Base-by-base conservation (phyloP, 2,888 invertebrate species). In the Cephalotes varians region DNA sequence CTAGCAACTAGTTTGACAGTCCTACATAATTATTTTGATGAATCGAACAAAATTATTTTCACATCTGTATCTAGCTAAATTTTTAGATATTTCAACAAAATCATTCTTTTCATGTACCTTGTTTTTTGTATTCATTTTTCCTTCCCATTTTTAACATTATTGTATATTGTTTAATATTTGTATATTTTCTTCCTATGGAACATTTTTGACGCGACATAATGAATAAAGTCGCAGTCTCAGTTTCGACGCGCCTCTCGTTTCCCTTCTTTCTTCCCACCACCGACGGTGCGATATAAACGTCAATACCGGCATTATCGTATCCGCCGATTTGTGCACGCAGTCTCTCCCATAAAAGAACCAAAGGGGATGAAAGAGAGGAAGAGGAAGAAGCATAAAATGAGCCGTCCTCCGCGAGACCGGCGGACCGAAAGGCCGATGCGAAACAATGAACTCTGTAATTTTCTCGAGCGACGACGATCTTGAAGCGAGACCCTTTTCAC, bases 401-500 rank as follows among this genome's bases (percentile, higher is more conserved):
- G 83, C 84, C 84, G 83, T 83, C 82, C 84, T 85, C 73, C 58
- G 25, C 31, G n/a, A 47, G 71, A 56, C 56, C 71, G 31, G 76
- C 74, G 49, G 49, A 76, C 72, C 86, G 82, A 51, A 85, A 81
- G 83, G 77, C 85, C 87, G 80, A 82, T 73, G 58, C 86, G 87
- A 89, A 90, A 89, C 90, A 89, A 89, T 89, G 89, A 88, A 85
- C 87, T 90, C 89, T 89, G 88, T 90, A 90, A 90, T 90, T 90
- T 90, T 90, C 90, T 90, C 87, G 47, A 85, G 79, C 85, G 85
- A 87, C 90, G 83, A 84, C 85, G 85, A 69, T 83, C 83, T 73
- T 77, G 69, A 37, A 67, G 69, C 73, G 81, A 79, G 85, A 81
- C 85, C 86, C 83, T 89, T 89, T 89, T 89, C 90, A 84, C 90